These are phyloP conservation scores for Forbesichthys papilliferus DNA, from an alignment of 2,113 vertebrate species.

Conservation along the genomic window DNA sequence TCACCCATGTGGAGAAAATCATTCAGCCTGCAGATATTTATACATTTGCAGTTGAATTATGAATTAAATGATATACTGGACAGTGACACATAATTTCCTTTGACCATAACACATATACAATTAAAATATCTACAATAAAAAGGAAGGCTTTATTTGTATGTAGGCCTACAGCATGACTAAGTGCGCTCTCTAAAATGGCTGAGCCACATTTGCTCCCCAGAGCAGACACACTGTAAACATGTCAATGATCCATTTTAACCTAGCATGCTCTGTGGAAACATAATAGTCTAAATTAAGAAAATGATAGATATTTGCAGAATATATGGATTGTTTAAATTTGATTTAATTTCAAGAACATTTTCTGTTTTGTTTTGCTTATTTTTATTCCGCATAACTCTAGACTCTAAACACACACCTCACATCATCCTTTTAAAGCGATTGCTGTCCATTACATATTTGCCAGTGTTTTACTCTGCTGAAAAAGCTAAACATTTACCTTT, in stretches of 20 bases:
- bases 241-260: neutral
- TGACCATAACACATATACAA: too few relatives aligned
- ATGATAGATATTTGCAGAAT: neutral
- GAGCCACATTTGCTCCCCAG: neutral
- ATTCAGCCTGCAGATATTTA: too few relatives aligned
- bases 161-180: too few relatives aligned
- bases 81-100: too few relatives aligned
- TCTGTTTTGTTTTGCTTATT: conserved; percentile 14
- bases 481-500: neutral
- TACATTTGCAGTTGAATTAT: too few relatives aligned
- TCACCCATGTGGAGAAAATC: too few relatives aligned
- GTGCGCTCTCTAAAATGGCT: too few relatives aligned
- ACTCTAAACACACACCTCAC: conserved; percentile 17
- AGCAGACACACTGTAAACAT: neutral
- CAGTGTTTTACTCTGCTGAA: neutral
- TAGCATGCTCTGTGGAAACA: neutral
- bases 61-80: too few relatives aligned
- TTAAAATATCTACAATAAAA: too few relatives aligned
- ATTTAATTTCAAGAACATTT: conserved; percentile 17
- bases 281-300: neutral
- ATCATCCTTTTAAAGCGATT: neutral
- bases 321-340: conserved; percentile 28
- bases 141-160: too few relatives aligned
- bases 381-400: conserved; percentile 11
- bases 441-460: neutral